Percentiles rank a stretch among this genome's conserved stretches.
These are phyloP conservation scores for Camponotus pennsylvanicus DNA, from an alignment of 1,140 invertebrate genomes.

Conservation along the genomic window DNA sequence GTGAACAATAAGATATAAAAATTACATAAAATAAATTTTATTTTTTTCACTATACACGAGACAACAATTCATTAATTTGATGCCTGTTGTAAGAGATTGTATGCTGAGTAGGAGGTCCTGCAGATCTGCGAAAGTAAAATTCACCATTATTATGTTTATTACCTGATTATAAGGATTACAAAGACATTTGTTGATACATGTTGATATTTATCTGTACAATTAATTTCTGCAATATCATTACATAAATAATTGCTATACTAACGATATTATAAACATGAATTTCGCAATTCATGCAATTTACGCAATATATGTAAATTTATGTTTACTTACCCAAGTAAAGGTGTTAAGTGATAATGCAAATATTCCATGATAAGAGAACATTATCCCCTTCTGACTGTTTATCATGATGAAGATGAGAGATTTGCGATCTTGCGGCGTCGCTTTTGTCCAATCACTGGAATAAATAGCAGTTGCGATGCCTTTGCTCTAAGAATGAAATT, in stretches of 20 bases:
- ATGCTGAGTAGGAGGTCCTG: conserved; percentile 40
- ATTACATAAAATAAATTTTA: conserved; percentile 6
- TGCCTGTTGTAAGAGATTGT: conserved; percentile 27
- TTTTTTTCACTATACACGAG: background rate
- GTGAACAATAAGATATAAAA: background rate
- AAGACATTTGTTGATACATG: background rate
- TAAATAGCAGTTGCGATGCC: conserved; percentile 32
- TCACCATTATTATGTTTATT: no score
- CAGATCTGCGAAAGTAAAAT: conserved; percentile 36
- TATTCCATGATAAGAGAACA: conserved; percentile 18
- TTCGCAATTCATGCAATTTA: no score
- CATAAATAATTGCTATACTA: background rate
- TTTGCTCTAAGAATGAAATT: conserved; percentile 13
- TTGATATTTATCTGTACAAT: background rate
- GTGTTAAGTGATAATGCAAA: conserved; percentile 35
- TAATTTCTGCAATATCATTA: background rate
- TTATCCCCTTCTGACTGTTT: conserved; percentile 43
- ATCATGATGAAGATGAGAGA: conserved; percentile 15
- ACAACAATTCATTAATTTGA: conserved; percentile 5
- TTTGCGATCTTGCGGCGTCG: background rate
- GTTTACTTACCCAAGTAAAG: conserved; percentile 47
- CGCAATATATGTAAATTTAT: background rate
- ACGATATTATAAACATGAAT: background rate
- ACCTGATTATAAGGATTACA: background rate
- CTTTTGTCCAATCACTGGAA: conserved; percentile 38